A percentile compares a stretch with the other conserved stretches of the same genome.
phyloP scores from a whole-genome alignment of 2,113 vertebrate species.

The Mus musculus region DNA sequence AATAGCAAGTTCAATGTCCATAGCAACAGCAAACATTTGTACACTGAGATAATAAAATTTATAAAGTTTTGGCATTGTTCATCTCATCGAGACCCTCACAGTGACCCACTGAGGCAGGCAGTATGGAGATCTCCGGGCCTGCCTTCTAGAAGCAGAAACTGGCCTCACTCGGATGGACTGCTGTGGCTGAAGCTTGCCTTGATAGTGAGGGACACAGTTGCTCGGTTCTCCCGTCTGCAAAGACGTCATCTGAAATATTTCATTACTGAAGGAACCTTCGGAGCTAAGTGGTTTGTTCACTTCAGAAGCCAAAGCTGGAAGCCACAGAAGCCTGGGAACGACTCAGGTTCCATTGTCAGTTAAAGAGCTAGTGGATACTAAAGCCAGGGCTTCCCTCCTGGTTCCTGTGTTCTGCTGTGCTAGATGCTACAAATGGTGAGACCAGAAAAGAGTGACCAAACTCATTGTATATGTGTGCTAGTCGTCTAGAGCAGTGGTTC shows the following conservation, averaged over 20 bases:
- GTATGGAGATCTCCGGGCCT: not conserved
- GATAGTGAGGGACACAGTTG: not conserved
- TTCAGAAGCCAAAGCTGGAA: constrained; percentile 32
- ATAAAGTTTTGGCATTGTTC: not conserved
- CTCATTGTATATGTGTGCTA: not conserved
- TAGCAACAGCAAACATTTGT: not conserved
- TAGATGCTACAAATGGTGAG: constrained; percentile 13
- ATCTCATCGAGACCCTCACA: not conserved
- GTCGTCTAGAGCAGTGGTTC: not conserved
- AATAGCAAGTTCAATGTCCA: not conserved
- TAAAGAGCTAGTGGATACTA: not conserved
- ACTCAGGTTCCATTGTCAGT: not conserved
- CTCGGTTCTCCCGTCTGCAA: not conserved
- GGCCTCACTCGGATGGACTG: not conserved
- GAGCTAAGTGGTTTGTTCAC: not conserved
- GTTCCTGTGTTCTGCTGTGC: not conserved
- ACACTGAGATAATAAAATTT: not conserved
- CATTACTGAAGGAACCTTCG: not conserved
- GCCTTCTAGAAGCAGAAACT: not conserved
- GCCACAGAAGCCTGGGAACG: not conserved
- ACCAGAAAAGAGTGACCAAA: not conserved
- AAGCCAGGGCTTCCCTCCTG: not conserved
- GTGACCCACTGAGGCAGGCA: not conserved
- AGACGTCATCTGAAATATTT: not conserved
- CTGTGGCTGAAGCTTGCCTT: not conserved